These are phyloP conservation scores for Dicyrtomina minuta DNA, from an alignment of 2,888 invertebrate genomes.

Conservation along the genomic window DNA sequence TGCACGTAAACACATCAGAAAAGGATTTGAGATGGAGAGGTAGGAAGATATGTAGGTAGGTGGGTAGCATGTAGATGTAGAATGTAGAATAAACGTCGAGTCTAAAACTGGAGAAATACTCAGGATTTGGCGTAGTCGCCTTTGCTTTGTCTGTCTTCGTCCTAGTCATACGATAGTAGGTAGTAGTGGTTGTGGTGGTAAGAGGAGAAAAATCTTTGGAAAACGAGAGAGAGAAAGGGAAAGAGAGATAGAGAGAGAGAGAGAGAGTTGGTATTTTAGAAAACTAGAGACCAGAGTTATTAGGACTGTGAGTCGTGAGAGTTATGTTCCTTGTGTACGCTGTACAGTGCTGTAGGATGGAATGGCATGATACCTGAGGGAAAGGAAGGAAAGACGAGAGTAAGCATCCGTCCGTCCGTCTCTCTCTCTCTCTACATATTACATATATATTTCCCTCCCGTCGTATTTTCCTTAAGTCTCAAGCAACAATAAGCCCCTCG, in stretches of 20 bases:
- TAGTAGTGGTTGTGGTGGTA: too few relatives aligned
- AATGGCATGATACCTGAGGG: constrained; percentile 1
- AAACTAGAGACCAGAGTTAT: background rate
- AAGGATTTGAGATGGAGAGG: too few relatives aligned
- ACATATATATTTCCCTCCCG: constrained; percentile 5
- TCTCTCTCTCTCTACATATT: constrained; percentile 1
- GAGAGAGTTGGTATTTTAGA: background rate
- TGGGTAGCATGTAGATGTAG: too few relatives aligned
- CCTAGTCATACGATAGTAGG: too few relatives aligned
- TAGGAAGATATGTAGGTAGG: background rate
- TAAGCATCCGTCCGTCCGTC: too few relatives aligned
- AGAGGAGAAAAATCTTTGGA: too few relatives aligned
- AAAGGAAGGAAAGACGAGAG: constrained; percentile 6
- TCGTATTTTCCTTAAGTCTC: background rate
- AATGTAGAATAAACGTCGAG: too few relatives aligned
- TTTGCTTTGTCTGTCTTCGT: too few relatives aligned
- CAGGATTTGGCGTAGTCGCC: too few relatives aligned
- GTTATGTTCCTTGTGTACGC: background rate
- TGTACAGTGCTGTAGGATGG: background rate
- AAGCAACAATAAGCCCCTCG: background rate
- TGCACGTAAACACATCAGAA: background rate
- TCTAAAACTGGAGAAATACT: background rate
- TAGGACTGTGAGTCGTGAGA: constrained; percentile 4
- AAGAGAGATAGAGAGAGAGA: too few relatives aligned
- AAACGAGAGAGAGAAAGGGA: background rate